These are phyloP conservation scores for Lytechinus variegatus DNA, from an alignment of 35 echinoderm and acorn worm species.

Conservation along the genomic window DNA sequence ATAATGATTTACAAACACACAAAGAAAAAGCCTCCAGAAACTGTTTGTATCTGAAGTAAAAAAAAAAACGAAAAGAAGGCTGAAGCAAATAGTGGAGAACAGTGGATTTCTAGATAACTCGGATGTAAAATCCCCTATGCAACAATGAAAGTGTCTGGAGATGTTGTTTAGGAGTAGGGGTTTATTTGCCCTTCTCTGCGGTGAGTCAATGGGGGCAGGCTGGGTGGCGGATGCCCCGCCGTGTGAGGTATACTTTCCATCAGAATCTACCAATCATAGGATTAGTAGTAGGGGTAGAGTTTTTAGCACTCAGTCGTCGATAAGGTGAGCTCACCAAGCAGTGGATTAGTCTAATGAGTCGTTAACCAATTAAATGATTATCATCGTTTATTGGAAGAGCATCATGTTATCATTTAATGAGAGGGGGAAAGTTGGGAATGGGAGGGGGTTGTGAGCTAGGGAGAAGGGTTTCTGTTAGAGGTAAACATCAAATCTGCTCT, in stretches of 20 bases:
- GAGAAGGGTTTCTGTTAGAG: no score
- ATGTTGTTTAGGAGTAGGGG: not conserved
- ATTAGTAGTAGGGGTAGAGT: not conserved
- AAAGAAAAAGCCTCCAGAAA: not conserved
- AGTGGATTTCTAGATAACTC: not conserved
- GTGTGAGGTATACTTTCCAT: not conserved
- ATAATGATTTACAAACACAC: not conserved
- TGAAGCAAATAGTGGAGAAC: not conserved
- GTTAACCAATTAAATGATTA: not conserved
- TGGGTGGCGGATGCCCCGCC: not conserved
- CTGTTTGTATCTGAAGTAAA: not conserved
- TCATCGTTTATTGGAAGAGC: not conserved
- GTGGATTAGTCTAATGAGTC: not conserved
- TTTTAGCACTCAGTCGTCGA: not conserved
- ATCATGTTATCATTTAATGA: not conserved
- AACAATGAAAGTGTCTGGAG: not conserved
- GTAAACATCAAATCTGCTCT: no score
- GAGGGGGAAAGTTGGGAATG: no score
- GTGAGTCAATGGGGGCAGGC: not conserved
- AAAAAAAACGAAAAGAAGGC: not conserved
- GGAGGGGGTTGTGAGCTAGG: no score
- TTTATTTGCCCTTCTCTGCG: not conserved
- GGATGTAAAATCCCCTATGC: not conserved
- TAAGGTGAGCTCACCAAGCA: not conserved
- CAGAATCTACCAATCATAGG: not conserved